Evolutionary conservation across 2,113 vertebrate species (phyloP).

Genomic region (Cryptomyrus ogoouensis): DNA sequence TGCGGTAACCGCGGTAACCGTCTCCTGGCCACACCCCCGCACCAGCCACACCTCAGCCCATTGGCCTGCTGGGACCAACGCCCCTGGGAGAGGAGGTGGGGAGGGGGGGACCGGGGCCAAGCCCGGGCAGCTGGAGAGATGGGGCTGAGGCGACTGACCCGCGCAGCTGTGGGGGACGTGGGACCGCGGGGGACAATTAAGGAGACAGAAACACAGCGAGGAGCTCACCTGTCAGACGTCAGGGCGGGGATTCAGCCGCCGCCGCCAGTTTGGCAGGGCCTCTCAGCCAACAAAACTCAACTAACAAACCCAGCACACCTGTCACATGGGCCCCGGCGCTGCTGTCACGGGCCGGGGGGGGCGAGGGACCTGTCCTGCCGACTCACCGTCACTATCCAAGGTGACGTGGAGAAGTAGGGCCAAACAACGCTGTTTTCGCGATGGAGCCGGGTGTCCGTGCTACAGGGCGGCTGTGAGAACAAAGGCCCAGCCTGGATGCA

Average conservation of each 20-base stretch:
- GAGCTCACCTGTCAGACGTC: slow-evolving; percentile 63
- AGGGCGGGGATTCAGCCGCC: slow-evolving; percentile 43
- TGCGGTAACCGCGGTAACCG: too few relatives aligned
- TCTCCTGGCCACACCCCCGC: background rate
- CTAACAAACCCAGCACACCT: slow-evolving; percentile 15
- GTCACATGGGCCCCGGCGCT: background rate
- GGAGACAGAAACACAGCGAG: slow-evolving; percentile 49
- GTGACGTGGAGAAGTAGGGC: background rate
- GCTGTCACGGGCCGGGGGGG: background rate
- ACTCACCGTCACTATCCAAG: background rate
- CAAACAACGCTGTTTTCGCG: background rate
- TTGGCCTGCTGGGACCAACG: background rate
- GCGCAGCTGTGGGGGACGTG: slow-evolving; percentile 43
- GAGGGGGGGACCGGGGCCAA: slow-evolving; percentile 40
- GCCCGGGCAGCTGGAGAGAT: slow-evolving; percentile 36
- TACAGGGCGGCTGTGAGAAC: background rate
- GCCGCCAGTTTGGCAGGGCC: slow-evolving; percentile 56
- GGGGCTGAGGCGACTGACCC: slow-evolving; percentile 26
- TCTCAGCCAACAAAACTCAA: slow-evolving; percentile 30
- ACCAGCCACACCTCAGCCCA: background rate
- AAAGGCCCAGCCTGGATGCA: background rate
- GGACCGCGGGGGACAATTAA: slow-evolving; percentile 69
- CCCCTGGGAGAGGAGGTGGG: background rate
- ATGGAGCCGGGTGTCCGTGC: background rate
- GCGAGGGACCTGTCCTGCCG: background rate